phyloP scores from a whole-genome alignment of 2,113 vertebrate genomes.

The Eptesicus fuscus region DNA sequence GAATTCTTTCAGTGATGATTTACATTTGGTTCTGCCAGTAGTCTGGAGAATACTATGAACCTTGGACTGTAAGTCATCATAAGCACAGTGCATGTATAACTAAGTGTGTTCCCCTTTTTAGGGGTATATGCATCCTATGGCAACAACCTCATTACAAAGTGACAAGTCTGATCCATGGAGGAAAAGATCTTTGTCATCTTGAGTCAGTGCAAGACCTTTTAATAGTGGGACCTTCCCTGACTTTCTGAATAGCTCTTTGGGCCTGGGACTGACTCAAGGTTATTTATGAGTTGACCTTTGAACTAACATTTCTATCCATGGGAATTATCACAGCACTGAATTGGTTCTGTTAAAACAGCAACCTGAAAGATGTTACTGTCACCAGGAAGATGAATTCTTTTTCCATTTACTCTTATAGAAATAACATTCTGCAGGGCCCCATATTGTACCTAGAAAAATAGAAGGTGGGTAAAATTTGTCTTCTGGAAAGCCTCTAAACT shows the following conservation, averaged over 20 bases:
- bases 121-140: background rate
- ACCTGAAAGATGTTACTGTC: background rate
- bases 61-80: background rate
- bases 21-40: constrained; percentile 8
- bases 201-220: background rate
- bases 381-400: background rate
- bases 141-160: background rate
- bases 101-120: background rate
- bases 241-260: constrained; percentile 14
- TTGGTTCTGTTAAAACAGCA: constrained; percentile 21
- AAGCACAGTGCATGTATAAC: background rate
- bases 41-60: background rate
- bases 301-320: background rate
- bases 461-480: background rate
- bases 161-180: background rate
- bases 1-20: background rate
- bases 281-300: background rate
- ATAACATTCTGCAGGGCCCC: background rate
- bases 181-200: background rate
- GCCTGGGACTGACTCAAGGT: background rate
- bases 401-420: background rate
- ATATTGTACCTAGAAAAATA: background rate
- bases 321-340: background rate
- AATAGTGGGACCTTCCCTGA: background rate
- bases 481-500: background rate